phyloP scores from a whole-genome alignment of 2,888 invertebrate genomes.

The Monochamus alternatus region DNA sequence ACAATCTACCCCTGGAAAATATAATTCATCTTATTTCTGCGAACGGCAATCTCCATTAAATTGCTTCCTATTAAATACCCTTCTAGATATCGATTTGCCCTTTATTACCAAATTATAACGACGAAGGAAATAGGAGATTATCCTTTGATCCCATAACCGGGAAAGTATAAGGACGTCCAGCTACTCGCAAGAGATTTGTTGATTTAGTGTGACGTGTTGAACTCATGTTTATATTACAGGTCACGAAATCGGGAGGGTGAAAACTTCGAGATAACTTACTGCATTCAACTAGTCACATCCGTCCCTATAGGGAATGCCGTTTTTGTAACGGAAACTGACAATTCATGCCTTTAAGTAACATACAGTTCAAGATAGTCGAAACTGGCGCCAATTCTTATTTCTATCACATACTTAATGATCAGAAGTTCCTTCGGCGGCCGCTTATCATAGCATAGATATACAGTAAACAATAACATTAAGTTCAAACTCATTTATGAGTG shows the following conservation, averaged over 20 bases:
- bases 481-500: too few relatives aligned
- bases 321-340: conserved; percentile 3
- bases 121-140: neutral
- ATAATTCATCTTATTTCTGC: too few relatives aligned
- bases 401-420: too few relatives aligned
- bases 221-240: conserved; percentile 13
- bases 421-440: too few relatives aligned
- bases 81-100: neutral
- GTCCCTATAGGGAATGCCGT: neutral
- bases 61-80: too few relatives aligned
- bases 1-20: too few relatives aligned
- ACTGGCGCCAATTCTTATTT: too few relatives aligned
- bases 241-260: conserved; percentile 9
- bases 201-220: neutral
- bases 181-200: neutral
- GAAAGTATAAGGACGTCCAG: neutral
- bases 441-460: too few relatives aligned
- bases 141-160: neutral
- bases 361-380: too few relatives aligned
- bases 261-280: neutral
- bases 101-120: neutral
- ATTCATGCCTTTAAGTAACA: neutral
- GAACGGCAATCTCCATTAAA: too few relatives aligned
- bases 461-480: too few relatives aligned
- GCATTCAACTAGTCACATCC: neutral